Evolutionary conservation across 2,888 invertebrate species (phyloP), one percentile per base, ranked within the genome.

Genomic region (Amitus sp.): DNA sequence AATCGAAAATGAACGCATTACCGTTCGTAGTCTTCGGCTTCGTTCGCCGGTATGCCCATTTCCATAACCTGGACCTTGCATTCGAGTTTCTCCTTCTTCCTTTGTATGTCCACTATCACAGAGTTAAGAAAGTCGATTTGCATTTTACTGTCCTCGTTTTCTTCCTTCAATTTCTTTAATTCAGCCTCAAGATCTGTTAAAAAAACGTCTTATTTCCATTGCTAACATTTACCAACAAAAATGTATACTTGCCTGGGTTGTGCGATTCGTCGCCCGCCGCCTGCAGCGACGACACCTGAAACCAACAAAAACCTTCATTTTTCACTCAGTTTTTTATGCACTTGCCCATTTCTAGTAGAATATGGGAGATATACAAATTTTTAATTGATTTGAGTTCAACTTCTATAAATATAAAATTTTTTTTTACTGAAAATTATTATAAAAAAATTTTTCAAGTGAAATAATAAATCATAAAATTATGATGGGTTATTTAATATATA

Each of bases 21-120:
- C 87, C 83, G 69, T 64, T 77, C 83, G 59, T 82, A 85, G 63
- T 83, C 83, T 50, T 83, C 82, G 9, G 80, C 82, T 72, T 84
- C 83, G 47, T 82, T 83, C 7, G 83, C 73, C 1, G 83, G 82
- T 76, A 79, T 86, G 68, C 84, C 90, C 83, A 85, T 88, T 80
- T 94, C 93, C 45, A 95, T 85, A 28, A 91, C 90, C 72, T 94
- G 90, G 40, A 96, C 88, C 72, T 92, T 87, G 47, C 90, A 88
- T 77, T 89, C 86, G 1, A 96, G 85, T 70, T 91, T 90, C 75
- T 95, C 93, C 78, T 95, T 96, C 82, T 97, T 97, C 69, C 88
- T 88, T 82, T 96, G 95, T 90, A 97, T 93, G 77, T 97, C 97
- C 20, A 95, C 95, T 72, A 98, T 98, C 70, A 98, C 96, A 6